Conservation (phyloP, 35 echinoderm and acorn worm species). For the Amphiura filiformis region DNA sequence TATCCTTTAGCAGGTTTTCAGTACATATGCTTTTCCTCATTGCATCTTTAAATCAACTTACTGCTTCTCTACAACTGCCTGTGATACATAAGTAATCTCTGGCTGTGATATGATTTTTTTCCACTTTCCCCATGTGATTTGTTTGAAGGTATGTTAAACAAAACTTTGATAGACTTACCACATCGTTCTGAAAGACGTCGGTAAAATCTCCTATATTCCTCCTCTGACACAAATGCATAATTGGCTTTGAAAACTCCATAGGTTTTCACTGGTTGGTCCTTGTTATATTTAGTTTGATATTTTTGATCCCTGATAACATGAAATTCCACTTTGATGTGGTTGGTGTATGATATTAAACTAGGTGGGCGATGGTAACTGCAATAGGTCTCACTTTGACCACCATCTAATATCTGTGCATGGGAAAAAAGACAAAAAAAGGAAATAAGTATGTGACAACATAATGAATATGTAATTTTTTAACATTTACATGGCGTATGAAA, state of each 20-base stretch:
- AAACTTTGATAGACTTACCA: too few species aligned
- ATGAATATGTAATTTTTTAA: too few species aligned
- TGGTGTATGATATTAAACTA: not conserved
- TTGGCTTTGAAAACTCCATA: constrained; percentile 5
- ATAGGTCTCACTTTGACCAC: not conserved
- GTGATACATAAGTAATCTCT: too few species aligned
- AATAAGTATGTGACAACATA: too few species aligned
- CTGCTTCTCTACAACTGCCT: too few species aligned
- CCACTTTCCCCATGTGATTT: too few species aligned
- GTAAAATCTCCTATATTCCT: not conserved
- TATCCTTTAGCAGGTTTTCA: too few species aligned
- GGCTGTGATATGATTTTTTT: too few species aligned
- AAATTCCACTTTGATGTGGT: constrained; percentile 8
- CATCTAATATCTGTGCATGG: constrained; percentile 4
- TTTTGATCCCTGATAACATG: not conserved
- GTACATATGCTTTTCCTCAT: too few species aligned
- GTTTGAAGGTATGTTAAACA: too few species aligned
- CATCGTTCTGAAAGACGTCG: not conserved
- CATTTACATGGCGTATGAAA: too few species aligned
- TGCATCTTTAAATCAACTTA: too few species aligned
- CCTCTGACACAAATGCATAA: not conserved
- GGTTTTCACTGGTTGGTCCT: not conserved
- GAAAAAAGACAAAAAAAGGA: not conserved
- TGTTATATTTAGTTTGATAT: not conserved
- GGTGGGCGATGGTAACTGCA: not conserved